These are phyloP conservation scores for Drosophila serrata DNA, from an alignment of 1,140 invertebrate genomes.

Conservation along the genomic window DNA sequence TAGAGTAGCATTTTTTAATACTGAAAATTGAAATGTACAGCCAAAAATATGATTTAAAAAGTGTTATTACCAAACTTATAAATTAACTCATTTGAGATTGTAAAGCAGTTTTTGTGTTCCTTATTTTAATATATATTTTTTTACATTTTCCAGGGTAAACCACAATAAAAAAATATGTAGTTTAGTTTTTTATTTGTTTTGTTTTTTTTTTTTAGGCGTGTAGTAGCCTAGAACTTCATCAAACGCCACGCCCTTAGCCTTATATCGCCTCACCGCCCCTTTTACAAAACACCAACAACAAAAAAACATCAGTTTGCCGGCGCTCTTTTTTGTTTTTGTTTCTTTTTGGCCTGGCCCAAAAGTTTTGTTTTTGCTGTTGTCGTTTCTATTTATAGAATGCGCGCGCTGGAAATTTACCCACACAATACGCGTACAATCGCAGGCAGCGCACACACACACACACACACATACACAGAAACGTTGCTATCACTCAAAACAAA, in stretches of 20 bases:
- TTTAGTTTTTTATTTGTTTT: slow-evolving; percentile 1
- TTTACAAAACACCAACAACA: slow-evolving; percentile 27
- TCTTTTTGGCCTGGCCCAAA: slow-evolving; percentile 37
- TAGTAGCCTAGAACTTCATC: slow-evolving; percentile 51
- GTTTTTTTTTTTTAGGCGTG: neutral
- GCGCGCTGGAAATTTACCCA: slow-evolving; percentile 80
- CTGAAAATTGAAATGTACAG: no score
- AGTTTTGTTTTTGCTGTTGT: slow-evolving; percentile 54
- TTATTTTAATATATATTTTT: neutral
- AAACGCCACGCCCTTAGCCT: slow-evolving; percentile 10
- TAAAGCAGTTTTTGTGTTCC: neutral
- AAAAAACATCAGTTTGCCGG: slow-evolving; percentile 23
- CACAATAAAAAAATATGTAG: neutral
- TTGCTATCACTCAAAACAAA: slow-evolving; percentile 77
- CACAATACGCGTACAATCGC: slow-evolving; percentile 36
- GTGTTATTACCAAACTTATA: no score
- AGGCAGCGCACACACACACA: slow-evolving; percentile 12
- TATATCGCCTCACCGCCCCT: neutral
- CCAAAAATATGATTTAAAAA: no score
- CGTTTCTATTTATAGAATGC: slow-evolving; percentile 78
- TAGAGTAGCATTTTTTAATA: no score
- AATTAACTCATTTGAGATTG: no score
- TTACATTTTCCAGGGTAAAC: neutral
- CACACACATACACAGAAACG: slow-evolving; percentile 17
- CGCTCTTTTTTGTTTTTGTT: slow-evolving; percentile 18